Evolutionary conservation across 2,888 invertebrate species (phyloP), one percentile per base, ranked within the genome.

Genomic region (Macrophya annulata): DNA sequence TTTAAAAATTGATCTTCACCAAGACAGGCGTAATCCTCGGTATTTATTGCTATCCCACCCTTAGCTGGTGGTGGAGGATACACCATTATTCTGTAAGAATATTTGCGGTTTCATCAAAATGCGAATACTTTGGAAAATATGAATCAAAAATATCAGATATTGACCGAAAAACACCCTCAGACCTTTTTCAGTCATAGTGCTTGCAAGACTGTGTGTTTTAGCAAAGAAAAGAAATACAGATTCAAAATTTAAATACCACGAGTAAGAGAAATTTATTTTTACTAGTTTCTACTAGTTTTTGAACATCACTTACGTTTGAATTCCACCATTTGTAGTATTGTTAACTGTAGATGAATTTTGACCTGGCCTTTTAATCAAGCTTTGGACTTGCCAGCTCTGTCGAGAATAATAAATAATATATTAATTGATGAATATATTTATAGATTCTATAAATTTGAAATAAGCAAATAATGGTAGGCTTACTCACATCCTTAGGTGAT

Each of bases 1-100:
- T 99, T 99, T 85, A 99, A 95, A 94, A 99, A 99, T 91, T 98
- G 98, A 94, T 98, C 98, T 91, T 97, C 97, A 15, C 97, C 98
- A 87, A 99, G 95, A 94, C 98, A 98, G 93, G 96, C 96, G 90
- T 98, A 97, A 93, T 99, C 99, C 94, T 98, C 98, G n/a, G 97
- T 98, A 88, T 98, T 98, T 68, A 99, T 97, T 17, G 97, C 96
- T 89, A 99, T 97, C 17, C 98, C 97, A 86, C 98, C 98, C 92
- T 97, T 97, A 0, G 97, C 97, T 40, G 97, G 98, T 40, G 98
- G 97, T 40, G 95, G 95, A 9, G 96, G 96, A 93, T 98, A 99
- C 87, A 97, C 96, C 84, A 98, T 94, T 86, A 98, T 95, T 91
- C 96, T 96, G 93, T 89, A 94, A 94, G 89, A 85, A 83, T 43